phyloP scores from a whole-genome alignment of 2,113 vertebrate species.

The Daboia siamensis region DNA sequence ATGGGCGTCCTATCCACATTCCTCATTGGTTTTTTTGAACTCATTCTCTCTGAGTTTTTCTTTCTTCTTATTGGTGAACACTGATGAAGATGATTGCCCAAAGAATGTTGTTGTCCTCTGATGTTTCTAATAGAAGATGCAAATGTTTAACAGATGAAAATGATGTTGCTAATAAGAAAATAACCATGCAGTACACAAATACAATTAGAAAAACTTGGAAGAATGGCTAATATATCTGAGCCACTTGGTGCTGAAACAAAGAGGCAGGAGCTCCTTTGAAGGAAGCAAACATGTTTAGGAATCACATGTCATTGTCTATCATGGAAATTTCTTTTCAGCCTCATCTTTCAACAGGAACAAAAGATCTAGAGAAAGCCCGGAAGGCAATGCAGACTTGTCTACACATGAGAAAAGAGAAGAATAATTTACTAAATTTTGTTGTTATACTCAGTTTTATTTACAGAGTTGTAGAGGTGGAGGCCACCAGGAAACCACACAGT shows the following conservation, averaged over 20 bases:
- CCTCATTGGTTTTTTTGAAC: slow-evolving; percentile 49
- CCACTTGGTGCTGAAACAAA: slow-evolving; percentile 26
- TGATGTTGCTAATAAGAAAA: slow-evolving; percentile 56
- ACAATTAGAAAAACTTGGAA: slow-evolving; percentile 43
- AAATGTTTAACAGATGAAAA: slow-evolving; percentile 57
- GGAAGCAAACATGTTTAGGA: slow-evolving; percentile 39
- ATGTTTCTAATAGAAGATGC: slow-evolving; percentile 53
- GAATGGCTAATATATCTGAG: slow-evolving; percentile 37
- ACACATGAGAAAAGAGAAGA: neutral
- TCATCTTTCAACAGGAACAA: neutral
- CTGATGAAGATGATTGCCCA: slow-evolving; percentile 55
- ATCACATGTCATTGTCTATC: neutral
- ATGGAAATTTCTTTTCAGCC: slow-evolving; percentile 2
- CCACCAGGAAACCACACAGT: neutral
- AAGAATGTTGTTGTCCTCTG: slow-evolving; percentile 53
- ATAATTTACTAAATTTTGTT: neutral
- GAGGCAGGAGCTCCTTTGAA: slow-evolving; percentile 37
- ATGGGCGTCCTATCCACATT: slow-evolving; percentile 31
- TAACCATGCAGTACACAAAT: slow-evolving; percentile 53
- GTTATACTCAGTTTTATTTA: neutral
- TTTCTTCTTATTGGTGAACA: slow-evolving; percentile 28
- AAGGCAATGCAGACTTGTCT: neutral
- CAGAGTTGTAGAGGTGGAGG: neutral
- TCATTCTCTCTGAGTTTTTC: slow-evolving; percentile 43
- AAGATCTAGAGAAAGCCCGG: neutral